Percentiles rank a stretch among this genome's conserved stretches.
Evolutionary conservation across 2,888 invertebrate genomes (phyloP).

Genomic region (Torymus texanus): DNA sequence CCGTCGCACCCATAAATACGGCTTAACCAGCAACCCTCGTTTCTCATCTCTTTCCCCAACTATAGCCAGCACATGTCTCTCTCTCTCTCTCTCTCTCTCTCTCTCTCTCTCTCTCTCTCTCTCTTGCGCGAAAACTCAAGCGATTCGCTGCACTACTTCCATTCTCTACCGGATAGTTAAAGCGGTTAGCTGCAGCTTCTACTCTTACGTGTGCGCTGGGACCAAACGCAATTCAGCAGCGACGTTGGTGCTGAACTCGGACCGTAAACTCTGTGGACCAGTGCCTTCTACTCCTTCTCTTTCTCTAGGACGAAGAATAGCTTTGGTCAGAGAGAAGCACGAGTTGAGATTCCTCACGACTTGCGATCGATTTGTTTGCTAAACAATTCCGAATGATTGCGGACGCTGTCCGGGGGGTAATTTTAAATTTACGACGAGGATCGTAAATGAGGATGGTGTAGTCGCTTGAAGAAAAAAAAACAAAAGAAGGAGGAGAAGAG

Average conservation of each 20-base stretch:
- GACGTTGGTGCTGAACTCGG: no score
- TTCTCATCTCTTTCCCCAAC: no score
- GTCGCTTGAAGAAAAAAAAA: not conserved
- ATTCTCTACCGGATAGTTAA: no score
- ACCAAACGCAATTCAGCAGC: not conserved
- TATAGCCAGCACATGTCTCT: no score
- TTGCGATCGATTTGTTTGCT: conserved; percentile 44
- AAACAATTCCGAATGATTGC: conserved; percentile 32
- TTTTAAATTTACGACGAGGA: conserved; percentile 12
- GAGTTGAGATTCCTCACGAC: no score
- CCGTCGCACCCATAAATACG: conserved; percentile 23
- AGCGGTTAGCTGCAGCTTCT: not conserved
- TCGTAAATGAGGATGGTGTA: conserved; percentile 21
- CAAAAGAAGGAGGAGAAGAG: not conserved
- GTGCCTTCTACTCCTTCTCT: not conserved
- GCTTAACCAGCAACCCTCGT: conserved; percentile 9
- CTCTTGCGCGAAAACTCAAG: not conserved
- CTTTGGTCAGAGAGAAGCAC: no score
- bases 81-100: no score
- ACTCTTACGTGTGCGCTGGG: not conserved
- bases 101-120: not conserved
- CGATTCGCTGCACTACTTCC: no score
- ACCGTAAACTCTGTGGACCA: no score
- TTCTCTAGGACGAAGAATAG: not conserved
- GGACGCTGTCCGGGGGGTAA: not conserved